These are phyloP conservation scores for Chinchilla lanigera DNA, from an alignment of 2,113 vertebrate genomes.

Conservation along the genomic window DNA sequence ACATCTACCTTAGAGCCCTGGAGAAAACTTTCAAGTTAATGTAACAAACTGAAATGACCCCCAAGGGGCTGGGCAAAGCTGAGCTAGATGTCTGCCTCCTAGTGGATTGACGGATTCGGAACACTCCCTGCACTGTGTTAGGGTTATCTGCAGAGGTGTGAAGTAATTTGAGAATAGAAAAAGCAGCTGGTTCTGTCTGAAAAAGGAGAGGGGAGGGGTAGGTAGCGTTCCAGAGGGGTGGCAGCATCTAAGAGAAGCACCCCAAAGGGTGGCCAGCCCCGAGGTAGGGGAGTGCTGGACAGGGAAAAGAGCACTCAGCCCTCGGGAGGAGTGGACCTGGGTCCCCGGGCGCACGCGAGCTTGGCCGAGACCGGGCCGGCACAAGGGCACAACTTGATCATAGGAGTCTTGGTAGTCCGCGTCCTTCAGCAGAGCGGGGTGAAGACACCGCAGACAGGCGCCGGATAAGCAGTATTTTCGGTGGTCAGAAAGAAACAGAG, in stretches of 20 bases:
- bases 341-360: rapidly evolving
- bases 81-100: background rate
- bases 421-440: rapidly evolving
- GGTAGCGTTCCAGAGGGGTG: background rate
- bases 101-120: background rate
- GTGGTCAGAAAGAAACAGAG: background rate
- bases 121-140: background rate
- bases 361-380: background rate
- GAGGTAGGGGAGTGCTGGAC: too few relatives aligned
- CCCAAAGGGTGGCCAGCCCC: background rate
- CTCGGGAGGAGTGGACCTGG: too few relatives aligned
- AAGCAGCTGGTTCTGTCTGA: background rate
- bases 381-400: background rate
- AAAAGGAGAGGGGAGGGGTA: too few relatives aligned
- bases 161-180: background rate
- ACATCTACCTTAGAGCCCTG: background rate
- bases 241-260: background rate
- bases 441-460: background rate
- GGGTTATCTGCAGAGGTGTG: background rate
- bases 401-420: background rate
- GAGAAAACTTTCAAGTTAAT: background rate
- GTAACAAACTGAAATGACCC: background rate
- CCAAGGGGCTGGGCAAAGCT: background rate
- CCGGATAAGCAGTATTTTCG: background rate
- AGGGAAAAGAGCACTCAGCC: background rate